A percentile compares a stretch with the other conserved stretches of the same genome.
Evolutionary conservation across 2,797 vertebrate species (phyloP).

Genomic region (Carcharodon carcharias): DNA sequence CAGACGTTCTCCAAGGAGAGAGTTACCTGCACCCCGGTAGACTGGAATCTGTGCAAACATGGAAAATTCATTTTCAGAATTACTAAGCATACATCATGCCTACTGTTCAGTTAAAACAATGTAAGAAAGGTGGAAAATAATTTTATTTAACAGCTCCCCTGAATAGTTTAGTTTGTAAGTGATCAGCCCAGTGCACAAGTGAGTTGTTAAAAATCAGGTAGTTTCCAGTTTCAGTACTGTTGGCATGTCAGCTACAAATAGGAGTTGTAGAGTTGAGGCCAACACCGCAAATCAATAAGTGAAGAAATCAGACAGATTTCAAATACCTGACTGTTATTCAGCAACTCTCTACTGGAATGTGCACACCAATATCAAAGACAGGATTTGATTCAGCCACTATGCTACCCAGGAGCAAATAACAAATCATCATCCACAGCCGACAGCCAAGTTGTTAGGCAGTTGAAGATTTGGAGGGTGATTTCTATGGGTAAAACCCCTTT

Average conservation of each 20-base stretch:
- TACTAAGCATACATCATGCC: background rate
- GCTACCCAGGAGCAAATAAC: background rate
- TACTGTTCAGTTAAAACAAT: background rate
- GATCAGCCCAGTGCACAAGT: background rate
- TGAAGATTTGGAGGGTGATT: background rate
- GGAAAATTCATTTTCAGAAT: background rate
- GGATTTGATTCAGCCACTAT: background rate
- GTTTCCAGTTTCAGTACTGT: background rate
- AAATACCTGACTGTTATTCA: background rate
- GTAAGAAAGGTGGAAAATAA: background rate
- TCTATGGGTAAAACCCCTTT: background rate
- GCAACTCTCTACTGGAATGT: background rate
- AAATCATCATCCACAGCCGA: background rate
- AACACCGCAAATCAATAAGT: background rate
- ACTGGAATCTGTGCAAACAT: constrained; percentile 59
- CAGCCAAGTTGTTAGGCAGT: background rate
- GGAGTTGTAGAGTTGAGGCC: background rate
- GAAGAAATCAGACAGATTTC: background rate
- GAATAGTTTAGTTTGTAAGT: background rate
- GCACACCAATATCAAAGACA: background rate
- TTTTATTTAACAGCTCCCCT: background rate
- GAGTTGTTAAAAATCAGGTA: background rate
- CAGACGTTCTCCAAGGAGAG: constrained; percentile 52
- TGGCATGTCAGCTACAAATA: background rate
- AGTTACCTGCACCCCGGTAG: constrained; percentile 55